phyloP scores from a whole-genome alignment of 2,797 vertebrate genomes.

The Spinus pinus region DNA sequence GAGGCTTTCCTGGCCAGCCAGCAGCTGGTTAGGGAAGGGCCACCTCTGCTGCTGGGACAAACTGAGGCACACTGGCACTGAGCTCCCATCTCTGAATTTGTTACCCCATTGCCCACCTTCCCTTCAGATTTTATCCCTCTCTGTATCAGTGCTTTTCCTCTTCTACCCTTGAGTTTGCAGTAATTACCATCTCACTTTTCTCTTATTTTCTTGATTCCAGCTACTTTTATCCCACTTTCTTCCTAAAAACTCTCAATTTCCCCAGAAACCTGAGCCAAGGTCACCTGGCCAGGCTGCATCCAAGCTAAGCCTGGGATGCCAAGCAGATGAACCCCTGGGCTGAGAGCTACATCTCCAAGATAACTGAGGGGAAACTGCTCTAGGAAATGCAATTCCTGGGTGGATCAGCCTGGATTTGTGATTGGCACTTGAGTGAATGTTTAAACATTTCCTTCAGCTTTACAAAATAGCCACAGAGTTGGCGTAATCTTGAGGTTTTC shows the following conservation, averaged over 20 bases:
- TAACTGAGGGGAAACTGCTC: background rate
- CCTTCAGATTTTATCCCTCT: background rate
- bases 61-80: rapidly evolving
- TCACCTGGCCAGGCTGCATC: background rate
- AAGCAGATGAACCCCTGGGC: background rate
- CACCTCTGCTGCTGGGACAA: background rate
- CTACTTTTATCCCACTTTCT: background rate
- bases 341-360: background rate
- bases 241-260: background rate
- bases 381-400: background rate
- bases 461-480: background rate
- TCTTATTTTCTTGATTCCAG: background rate
- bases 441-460: background rate
- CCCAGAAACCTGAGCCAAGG: background rate
- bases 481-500: conserved; percentile 1
- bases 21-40: background rate
- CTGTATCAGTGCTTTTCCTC: background rate
- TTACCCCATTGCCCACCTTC: background rate
- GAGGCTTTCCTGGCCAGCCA: background rate
- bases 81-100: background rate
- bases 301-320: background rate
- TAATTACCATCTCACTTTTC: background rate
- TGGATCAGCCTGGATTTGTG: background rate
- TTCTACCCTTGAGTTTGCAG: background rate
- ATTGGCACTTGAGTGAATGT: background rate